phyloP scores from a whole-genome alignment of 2,113 vertebrate species.

The Theristicus caerulescens region DNA sequence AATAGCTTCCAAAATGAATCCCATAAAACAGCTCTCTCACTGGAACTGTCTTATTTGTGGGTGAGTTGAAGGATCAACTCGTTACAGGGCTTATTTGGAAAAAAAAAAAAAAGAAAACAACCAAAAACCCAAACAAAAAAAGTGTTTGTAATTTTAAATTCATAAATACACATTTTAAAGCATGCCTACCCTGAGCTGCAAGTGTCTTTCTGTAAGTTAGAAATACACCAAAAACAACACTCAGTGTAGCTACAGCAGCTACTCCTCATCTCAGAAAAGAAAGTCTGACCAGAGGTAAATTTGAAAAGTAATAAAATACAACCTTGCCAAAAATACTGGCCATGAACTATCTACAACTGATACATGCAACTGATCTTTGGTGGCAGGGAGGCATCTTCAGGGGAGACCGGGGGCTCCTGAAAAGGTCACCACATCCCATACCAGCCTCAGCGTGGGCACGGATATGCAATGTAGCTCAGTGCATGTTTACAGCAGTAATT shows the following conservation, averaged over 20 bases:
- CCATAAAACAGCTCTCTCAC: background rate
- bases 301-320: background rate
- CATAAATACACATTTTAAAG: background rate
- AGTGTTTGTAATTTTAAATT: background rate
- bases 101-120: no score
- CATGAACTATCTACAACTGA: background rate
- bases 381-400: background rate
- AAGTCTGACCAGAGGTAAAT: background rate
- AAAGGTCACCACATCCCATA: background rate
- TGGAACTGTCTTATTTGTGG: background rate
- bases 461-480: accelerated
- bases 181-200: background rate
- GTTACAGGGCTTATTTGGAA: background rate
- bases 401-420: background rate
- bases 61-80: background rate
- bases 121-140: background rate
- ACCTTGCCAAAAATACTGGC: background rate
- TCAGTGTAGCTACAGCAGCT: background rate
- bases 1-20: constrained; percentile 30
- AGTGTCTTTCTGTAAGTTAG: background rate
- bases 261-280: background rate
- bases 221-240: background rate
- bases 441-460: accelerated
- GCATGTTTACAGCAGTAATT: background rate
- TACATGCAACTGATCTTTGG: background rate